These are phyloP conservation scores for Tapirus terrestris DNA, from an alignment of 2,113 vertebrate genomes.

Conservation along the genomic window DNA sequence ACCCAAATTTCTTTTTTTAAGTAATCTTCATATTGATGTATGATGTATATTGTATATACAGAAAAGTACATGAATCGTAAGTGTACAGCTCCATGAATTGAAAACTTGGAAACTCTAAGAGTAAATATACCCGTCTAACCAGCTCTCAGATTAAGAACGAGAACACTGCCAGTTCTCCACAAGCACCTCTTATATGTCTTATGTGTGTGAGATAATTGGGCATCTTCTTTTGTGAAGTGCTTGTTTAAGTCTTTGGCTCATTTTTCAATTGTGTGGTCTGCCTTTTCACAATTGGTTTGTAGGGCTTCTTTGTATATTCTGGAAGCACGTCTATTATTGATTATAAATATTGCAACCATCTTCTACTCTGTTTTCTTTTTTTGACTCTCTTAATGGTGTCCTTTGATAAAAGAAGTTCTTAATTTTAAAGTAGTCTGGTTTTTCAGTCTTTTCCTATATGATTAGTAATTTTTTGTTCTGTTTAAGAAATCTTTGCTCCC, in stretches of 20 bases:
- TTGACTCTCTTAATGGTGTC: background rate
- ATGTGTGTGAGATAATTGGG: slow-evolving; percentile 11
- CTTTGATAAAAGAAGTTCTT: slow-evolving; percentile 19
- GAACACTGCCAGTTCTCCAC: background rate
- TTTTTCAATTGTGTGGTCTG: slow-evolving; percentile 20
- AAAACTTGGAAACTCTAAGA: background rate
- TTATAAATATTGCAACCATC: background rate
- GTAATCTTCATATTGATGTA: background rate
- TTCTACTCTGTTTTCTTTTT: background rate
- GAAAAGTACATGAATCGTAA: background rate
- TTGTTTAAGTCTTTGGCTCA: slow-evolving; percentile 12
- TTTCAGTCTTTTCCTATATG: background rate
- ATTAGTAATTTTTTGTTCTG: background rate
- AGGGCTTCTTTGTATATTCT: slow-evolving; percentile 17
- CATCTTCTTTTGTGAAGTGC: slow-evolving; percentile 11
- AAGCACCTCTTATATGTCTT: background rate
- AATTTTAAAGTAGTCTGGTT: background rate
- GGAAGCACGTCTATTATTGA: background rate
- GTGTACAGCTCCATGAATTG: background rate
- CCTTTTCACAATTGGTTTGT: slow-evolving; percentile 34
- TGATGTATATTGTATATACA: background rate
- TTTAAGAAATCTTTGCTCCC: background rate
- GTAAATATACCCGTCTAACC: background rate
- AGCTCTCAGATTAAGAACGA: background rate
- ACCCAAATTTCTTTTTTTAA: slow-evolving; percentile 35